A percentile compares a stretch with the other conserved stretches of the same genome.
These are phyloP conservation scores for Pycnonotus jocosus DNA, from an alignment of 2,113 vertebrate species.

Conservation along the genomic window DNA sequence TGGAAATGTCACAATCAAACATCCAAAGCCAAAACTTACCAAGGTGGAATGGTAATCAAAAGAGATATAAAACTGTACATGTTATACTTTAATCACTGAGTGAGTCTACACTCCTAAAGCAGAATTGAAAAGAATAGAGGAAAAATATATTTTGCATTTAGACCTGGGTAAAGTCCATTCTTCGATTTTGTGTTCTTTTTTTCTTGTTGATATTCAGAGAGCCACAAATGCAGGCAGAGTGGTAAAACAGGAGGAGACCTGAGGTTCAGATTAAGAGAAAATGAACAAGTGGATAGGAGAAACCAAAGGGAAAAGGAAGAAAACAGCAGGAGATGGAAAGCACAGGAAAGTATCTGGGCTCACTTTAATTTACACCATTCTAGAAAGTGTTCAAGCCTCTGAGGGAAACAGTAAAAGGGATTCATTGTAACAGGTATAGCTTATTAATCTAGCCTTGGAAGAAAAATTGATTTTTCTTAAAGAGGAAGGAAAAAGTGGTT, in stretches of 20 bases:
- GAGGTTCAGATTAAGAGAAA: not conserved
- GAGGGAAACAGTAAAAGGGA: not conserved
- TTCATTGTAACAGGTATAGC: not conserved
- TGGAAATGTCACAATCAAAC: not conserved
- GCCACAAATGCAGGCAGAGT: not conserved
- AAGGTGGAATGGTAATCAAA: not conserved
- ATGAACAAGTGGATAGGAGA: not conserved
- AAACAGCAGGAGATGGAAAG: not conserved
- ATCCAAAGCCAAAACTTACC: not conserved
- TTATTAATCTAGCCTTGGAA: conserved; percentile 16
- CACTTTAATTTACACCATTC: conserved; percentile 2
- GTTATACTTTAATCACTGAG: not conserved
- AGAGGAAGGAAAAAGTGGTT: not conserved
- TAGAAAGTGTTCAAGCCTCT: not conserved
- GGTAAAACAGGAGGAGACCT: not conserved
- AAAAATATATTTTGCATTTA: not conserved
- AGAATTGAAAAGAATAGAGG: not conserved
- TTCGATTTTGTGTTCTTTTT: not conserved
- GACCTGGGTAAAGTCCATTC: not conserved
- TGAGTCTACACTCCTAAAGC: not conserved
- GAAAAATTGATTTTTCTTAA: conserved; percentile 18
- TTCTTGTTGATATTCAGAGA: not conserved
- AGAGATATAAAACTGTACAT: not conserved
- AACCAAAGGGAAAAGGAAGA: not conserved
- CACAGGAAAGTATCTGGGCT: not conserved